Base-by-base conservation (phyloP, 2,113 vertebrate species). In the Marmota monax region DNA sequence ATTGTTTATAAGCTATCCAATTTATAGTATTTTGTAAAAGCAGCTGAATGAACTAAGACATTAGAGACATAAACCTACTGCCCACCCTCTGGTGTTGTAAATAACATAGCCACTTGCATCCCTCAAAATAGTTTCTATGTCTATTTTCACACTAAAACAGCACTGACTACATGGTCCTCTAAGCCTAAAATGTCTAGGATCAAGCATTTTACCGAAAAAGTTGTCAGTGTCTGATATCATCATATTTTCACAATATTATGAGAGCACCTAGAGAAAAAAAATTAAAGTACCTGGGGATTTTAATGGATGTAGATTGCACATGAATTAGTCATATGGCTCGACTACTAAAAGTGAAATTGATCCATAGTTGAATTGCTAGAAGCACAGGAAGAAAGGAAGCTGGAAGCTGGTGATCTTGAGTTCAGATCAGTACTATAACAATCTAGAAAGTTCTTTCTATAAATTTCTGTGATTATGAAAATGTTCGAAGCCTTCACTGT, bases 191-290 rank as follows among this genome's bases (percentile, higher is more conserved):
- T 70, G 83, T 34, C 63, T 69, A 51, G 16, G 16, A 48, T 51
- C 32, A 67, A n/a, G 22, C 12, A 25, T 29, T 90, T 58, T 45
- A 20, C 56, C 79, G 39, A 67, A 84, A 92, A 92, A 61, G 58
- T 58, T 96, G 22, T 18, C 65, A 87, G 42, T 22, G 10, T 4
- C 29, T 91, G 48, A 76, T 77, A 88, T 42, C 42, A 14, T 45
- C 45, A 74, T 61, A 51, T 25, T 45, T 93, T 78, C 56, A 92
- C 42, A 93, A 82, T 83, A 84, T 39, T 85, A 84, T 63, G 32
- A 86, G 93, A 89, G 70, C 14, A 37, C 5, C 39, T 63, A 86
- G 17, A 42, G 78, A 51, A 86, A 93, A 95, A 94, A 79, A 53
- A 74, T 23, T 65, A 20, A 73, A 96, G 8, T 51, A 63, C 5